Evolutionary conservation across 2,888 invertebrate genomes (phyloP), one percentile per base, ranked within the genome.

Genomic region (Nebria brevicollis): DNA sequence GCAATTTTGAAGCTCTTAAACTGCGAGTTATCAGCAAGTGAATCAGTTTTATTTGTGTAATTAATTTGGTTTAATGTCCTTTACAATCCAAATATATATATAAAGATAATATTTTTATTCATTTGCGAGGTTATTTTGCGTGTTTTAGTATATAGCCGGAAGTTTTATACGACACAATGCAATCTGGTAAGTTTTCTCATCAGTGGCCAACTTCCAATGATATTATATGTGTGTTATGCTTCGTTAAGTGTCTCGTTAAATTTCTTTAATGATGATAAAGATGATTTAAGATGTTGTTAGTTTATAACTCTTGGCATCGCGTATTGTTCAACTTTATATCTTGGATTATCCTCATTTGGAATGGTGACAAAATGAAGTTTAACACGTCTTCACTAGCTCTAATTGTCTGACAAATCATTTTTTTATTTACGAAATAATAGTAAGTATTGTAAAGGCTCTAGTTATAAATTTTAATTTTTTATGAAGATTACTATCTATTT

Each of bases 81-180:
- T 77, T 77, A 77, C 20, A 68, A 68, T 68, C 8, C 54, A 54
- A 54, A 54, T 54, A 70, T 26, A 68, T 68, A 10, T 26, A 11
- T 25, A 70, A 11, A 11, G 77, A 72, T 77, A 72, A 72, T 77
- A 77, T 77, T 77, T 77, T 54, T 72, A 77, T 77, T 77, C 77
- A 72, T 77, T 77, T 54, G 26, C 11, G 13, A 72, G 70, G 64
- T 77, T 70, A 13, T 11, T 7, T 66, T 15, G 34, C 13, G 11
- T 26, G 70, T 4, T 34, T 70, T 26, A 34, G 25, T 70, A 26
- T 26, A 70, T n/a, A 70, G 15, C 70, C 70, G 70, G 70, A 70
- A 70, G 70, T 70, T 70, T 11, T 54, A 54, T 54, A 70, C 20
- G 70, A 13, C 34, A 20, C 70, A 70, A 70, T 70, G 15, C 70